Base-by-base conservation (phyloP, 2,888 invertebrate genomes). In the Latheticus oryzae region DNA sequence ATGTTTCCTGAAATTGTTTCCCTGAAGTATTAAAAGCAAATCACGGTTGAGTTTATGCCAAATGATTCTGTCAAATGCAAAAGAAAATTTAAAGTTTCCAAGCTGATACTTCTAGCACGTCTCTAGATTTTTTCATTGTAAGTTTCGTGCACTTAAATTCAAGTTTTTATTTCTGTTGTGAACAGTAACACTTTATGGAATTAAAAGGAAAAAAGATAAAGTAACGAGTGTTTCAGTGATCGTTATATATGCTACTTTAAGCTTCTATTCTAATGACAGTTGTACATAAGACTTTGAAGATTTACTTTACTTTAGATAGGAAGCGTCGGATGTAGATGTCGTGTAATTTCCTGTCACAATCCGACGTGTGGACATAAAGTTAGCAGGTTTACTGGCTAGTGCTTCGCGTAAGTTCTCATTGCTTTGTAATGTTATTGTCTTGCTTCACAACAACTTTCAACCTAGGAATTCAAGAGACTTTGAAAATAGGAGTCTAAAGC, bases 401-500 rank as follows among this genome's bases (percentile, higher is more conserved):
- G 40, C 13, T 8, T 37, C 52, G 19, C 45, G 40, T 58, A 58
- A 58, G 33, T 52, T 45, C 37, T 52, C 32, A 45, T 58, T 47
- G 38, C 52, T 45, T 38, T 58, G 40, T 58, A 51, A 51, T 57
- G 57, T 51, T 52, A 57, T 51, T 57, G 50, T 56, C 55, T 47
- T 40, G 30, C 8, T 23, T 21, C 24, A 53, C 30, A 28, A 17
- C 38, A 21, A 38, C 23, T 40, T 21, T 38, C 47, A 38, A 43
- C 19, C 16, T 11, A n/a, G 21, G 24, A 56, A 7, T 48, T 56
- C 15, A 9, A 40, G 33, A 13, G 13, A 21, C 38, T 55, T 54
- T 15, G 23, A 40, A 40, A 40, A 30, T 15, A 12, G n/a, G 30
- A 5, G 16, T 8, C 13, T 8, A 40, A 4, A 28, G 21, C 19